Evolutionary conservation across 2,888 invertebrate genomes (phyloP).

Genomic region (Callosobruchus maculatus): DNA sequence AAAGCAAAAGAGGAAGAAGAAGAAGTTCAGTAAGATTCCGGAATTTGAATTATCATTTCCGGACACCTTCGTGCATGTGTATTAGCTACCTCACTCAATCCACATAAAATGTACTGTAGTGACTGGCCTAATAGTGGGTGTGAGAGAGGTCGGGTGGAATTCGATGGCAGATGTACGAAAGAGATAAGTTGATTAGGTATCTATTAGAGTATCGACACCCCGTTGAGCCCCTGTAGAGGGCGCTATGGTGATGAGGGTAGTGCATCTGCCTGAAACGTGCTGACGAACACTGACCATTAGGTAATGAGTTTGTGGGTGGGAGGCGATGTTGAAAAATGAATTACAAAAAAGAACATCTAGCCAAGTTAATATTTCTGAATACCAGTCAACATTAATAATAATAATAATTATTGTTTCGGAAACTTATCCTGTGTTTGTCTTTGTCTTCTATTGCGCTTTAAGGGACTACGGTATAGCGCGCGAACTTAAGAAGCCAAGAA

Average conservation of each 20-base stretch:
- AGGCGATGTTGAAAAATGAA: not conserved
- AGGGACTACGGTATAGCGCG: too few relatives aligned
- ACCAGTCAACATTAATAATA: too few relatives aligned
- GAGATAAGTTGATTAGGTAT: conserved; percentile 31
- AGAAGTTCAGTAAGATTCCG: too few relatives aligned
- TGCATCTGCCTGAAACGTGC: conserved; percentile 23
- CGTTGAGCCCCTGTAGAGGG: conserved; percentile 16
- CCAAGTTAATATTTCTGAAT: too few relatives aligned
- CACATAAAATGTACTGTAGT: not conserved
- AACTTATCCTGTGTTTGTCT: too few relatives aligned
- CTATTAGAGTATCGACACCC: conserved; percentile 30
- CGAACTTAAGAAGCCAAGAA: too few relatives aligned
- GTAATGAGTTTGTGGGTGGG: not conserved
- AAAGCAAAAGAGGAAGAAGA: too few relatives aligned
- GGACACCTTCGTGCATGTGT: too few relatives aligned
- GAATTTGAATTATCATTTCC: too few relatives aligned
- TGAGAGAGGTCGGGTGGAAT: not conserved
- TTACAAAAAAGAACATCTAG: not conserved
- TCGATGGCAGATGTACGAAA: conserved; percentile 24
- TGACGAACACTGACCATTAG: not conserved
- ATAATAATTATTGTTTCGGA: too few relatives aligned
- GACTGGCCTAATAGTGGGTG: not conserved
- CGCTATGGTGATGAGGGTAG: not conserved
- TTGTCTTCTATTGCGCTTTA: too few relatives aligned
- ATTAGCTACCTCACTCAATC: too few relatives aligned